A percentile compares a stretch with the other conserved stretches of the same genome.
Conservation (phyloP, 2,113 vertebrate species). For the Promerops cafer region DNA sequence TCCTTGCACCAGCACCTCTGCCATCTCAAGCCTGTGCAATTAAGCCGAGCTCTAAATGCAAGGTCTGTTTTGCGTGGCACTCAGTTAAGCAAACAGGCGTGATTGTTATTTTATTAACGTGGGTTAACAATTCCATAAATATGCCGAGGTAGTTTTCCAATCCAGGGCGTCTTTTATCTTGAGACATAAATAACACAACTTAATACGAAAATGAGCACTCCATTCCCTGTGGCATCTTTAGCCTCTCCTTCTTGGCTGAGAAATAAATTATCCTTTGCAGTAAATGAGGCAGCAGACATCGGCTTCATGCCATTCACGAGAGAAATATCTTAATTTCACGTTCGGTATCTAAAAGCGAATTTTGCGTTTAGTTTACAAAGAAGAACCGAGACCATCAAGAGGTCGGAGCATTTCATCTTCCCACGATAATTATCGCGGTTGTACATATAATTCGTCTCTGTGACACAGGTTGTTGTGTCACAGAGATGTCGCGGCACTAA, state of each 20-base stretch:
- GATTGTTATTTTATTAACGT: conserved; percentile 34
- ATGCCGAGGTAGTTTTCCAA: background rate
- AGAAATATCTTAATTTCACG: background rate
- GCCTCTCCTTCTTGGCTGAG: background rate
- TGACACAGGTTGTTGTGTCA: background rate
- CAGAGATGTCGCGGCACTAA: background rate
- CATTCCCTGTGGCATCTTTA: background rate
- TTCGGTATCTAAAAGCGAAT: background rate
- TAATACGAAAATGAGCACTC: conserved; percentile 13
- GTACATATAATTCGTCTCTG: background rate
- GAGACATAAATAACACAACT: conserved; percentile 11
- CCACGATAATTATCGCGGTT: background rate
- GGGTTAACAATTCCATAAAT: conserved; percentile 1
- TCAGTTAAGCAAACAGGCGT: conserved; percentile 31
- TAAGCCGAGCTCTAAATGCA: background rate
- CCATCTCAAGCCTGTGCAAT: background rate
- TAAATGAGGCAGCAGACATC: background rate
- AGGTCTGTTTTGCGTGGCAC: background rate
- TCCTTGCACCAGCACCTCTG: background rate
- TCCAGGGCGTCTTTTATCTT: conserved; percentile 36
- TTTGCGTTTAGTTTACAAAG: background rate
- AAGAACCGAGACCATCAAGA: background rate
- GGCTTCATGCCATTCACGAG: background rate
- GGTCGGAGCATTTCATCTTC: background rate
- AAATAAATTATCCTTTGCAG: background rate